phyloP scores from a whole-genome alignment of 2,113 vertebrate genomes.

The Chitala chitala region DNA sequence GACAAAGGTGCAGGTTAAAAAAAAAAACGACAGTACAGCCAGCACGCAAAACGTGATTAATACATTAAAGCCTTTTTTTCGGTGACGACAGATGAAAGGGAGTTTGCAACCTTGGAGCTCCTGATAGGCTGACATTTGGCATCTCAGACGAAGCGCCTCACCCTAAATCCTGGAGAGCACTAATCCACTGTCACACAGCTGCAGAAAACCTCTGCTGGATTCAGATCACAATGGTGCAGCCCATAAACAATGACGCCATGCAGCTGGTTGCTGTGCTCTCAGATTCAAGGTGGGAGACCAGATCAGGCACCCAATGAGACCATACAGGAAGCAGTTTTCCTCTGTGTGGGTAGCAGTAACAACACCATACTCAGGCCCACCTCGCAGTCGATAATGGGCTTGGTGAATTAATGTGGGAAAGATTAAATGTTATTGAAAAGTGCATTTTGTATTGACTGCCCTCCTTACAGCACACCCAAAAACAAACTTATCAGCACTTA shows the following conservation, averaged over 20 bases:
- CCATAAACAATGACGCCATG: not conserved
- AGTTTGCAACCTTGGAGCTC: not conserved
- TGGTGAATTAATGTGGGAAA: not conserved
- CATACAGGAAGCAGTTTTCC: not conserved
- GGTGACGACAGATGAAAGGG: too few relatives aligned
- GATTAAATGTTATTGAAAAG: not conserved
- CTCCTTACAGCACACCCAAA: not conserved
- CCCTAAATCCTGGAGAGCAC: not conserved
- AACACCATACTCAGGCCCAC: too few relatives aligned
- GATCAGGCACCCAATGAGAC: not conserved
- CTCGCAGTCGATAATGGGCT: not conserved
- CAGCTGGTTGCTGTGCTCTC: not conserved
- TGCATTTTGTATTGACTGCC: not conserved
- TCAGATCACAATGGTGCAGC: not conserved
- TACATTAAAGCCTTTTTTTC: not conserved
- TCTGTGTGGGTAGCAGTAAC: constrained; percentile 4
- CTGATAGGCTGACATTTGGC: not conserved
- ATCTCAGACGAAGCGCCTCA: too few relatives aligned
- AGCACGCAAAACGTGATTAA: not conserved
- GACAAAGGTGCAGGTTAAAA: not conserved
- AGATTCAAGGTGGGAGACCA: not conserved
- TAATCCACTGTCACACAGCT: not conserved
- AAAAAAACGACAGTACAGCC: not conserved
- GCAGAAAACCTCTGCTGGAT: not conserved
- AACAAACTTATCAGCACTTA: not conserved